phyloP scores from a whole-genome alignment of 1,140 invertebrate species.

The Apocrypta bakeri region DNA sequence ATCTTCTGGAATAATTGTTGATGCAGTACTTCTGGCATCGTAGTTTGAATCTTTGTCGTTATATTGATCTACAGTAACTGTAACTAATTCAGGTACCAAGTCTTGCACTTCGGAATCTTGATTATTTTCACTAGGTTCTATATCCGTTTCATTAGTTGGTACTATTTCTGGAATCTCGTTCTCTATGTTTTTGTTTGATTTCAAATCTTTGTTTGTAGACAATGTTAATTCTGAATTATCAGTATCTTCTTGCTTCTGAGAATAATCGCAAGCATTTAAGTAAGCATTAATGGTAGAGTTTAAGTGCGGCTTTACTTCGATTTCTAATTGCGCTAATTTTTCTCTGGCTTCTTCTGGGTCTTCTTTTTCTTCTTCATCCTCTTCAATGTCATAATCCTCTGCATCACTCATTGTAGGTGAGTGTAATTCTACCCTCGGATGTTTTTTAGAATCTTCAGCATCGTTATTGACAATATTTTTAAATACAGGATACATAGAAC shows the following conservation, averaged over 20 bases:
- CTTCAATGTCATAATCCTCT: conserved; percentile 63
- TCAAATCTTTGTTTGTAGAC: neutral
- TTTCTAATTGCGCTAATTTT: conserved; percentile 46
- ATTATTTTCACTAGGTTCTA: neutral
- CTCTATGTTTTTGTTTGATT: neutral
- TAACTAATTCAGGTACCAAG: neutral
- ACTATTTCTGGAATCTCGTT: neutral
- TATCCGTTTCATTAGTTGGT: neutral
- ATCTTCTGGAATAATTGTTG: conserved; percentile 13
- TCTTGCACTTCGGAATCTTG: neutral
- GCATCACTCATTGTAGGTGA: conserved; percentile 52
- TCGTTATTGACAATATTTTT: conserved; percentile 80
- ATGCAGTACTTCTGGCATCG: conserved; percentile 4
- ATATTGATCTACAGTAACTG: neutral
- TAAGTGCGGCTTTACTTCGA: conserved; percentile 8
- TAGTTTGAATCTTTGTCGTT: neutral
- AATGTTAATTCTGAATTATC: neutral
- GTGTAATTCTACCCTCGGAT: conserved; percentile 23
- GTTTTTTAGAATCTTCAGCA: conserved; percentile 4
- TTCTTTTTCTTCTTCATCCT: conserved; percentile 63
- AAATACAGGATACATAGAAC: conserved; percentile 90
- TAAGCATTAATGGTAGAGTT: neutral
- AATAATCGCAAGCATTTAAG: neutral
- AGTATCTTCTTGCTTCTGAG: neutral
- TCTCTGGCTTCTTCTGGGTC: conserved; percentile 27